Percentiles rank a stretch among this genome's conserved stretches.
Conservation (phyloP, 2,113 vertebrate genomes). For the Anser brachyrhynchus region DNA sequence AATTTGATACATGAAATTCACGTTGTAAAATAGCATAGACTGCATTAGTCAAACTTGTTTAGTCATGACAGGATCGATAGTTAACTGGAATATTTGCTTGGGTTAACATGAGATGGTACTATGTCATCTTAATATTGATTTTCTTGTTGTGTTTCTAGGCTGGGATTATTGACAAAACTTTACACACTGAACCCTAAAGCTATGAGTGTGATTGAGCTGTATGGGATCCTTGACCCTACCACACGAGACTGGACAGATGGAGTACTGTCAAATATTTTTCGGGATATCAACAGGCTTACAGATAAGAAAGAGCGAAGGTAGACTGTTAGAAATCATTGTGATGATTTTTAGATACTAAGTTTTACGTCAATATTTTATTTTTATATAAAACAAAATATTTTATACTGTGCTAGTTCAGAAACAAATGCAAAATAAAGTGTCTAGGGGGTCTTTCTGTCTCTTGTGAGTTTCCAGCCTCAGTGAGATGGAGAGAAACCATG, state of each 20-base stretch:
- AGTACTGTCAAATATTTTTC: conserved; percentile 95
- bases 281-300: conserved; percentile 92
- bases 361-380: background rate
- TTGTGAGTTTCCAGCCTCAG: background rate
- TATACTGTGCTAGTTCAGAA: background rate
- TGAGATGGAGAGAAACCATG: background rate
- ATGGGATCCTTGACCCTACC: conserved; percentile 90
- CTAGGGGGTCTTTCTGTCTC: background rate
- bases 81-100: background rate
- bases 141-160: conserved; percentile 68
- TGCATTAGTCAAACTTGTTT: background rate
- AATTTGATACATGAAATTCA: background rate
- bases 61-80: background rate
- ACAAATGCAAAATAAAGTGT: background rate
- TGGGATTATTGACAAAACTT: conserved; percentile 88
- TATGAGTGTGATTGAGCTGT: conserved; percentile 93
- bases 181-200: conserved; percentile 94
- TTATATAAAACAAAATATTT: background rate
- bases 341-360: background rate
- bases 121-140: background rate
- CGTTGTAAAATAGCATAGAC: background rate
- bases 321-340: background rate
- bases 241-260: conserved; percentile 97
- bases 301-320: conserved; percentile 94
- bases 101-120: background rate